phyloP scores from a whole-genome alignment of 2,888 invertebrate species.

The Meloe dianella region DNA sequence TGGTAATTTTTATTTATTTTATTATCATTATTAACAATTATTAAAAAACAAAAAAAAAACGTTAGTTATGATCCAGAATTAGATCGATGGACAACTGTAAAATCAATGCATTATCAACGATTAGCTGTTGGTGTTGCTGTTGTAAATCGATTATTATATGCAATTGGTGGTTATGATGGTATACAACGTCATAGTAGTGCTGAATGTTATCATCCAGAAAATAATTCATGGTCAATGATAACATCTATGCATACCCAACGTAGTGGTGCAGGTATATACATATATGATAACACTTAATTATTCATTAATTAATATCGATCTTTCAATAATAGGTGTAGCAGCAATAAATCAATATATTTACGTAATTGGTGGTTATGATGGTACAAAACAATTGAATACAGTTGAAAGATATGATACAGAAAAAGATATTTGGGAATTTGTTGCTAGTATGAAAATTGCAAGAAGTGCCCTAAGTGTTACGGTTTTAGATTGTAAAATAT shows the following conservation, averaged over 20 bases:
- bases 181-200: conserved; percentile 75
- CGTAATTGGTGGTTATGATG: conserved; percentile 96
- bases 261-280: conserved; percentile 78
- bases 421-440: conserved; percentile 78
- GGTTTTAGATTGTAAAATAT: conserved; percentile 83
- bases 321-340: conserved; percentile 69
- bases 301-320: conserved; percentile 5
- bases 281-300: conserved; percentile 18
- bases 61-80: conserved; percentile 83
- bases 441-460: conserved; percentile 77
- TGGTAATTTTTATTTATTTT: conserved; percentile 64
- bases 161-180: conserved; percentile 91
- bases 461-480: conserved; percentile 89
- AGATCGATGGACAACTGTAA: conserved; percentile 80
- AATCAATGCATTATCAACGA: conserved; percentile 77
- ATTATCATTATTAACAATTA: neutral
- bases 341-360: conserved; percentile 86
- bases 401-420: conserved; percentile 91
- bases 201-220: conserved; percentile 94
- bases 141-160: conserved; percentile 73
- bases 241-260: conserved; percentile 78
- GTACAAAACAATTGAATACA: conserved; percentile 76
- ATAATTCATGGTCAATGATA: conserved; percentile 84
- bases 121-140: conserved; percentile 83
- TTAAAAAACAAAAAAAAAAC: neutral